Percentiles rank a stretch among this genome's conserved stretches.
These are phyloP conservation scores for Alcedo atthis DNA, from an alignment of 2,797 vertebrate genomes.

Conservation along the genomic window DNA sequence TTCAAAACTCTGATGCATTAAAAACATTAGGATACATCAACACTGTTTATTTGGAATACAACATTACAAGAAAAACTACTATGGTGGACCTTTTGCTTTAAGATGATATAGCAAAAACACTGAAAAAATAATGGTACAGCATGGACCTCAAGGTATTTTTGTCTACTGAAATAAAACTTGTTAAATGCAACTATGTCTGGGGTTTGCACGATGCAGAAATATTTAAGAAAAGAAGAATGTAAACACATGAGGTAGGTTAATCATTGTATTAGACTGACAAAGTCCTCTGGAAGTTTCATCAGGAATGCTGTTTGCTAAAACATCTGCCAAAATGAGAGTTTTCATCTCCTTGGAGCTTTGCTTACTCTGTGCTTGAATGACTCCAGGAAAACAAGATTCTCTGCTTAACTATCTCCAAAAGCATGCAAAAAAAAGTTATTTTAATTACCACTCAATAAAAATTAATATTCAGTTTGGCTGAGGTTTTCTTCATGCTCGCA, in stretches of 20 bases:
- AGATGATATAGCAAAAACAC: not conserved
- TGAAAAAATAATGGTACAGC: not conserved
- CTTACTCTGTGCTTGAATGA: not conserved
- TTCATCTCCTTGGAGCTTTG: conserved; percentile 5
- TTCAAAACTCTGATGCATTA: not conserved
- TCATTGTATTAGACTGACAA: not conserved
- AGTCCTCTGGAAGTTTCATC: not conserved
- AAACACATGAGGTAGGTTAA: not conserved
- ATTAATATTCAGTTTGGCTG: not conserved
- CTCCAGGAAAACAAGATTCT: not conserved
- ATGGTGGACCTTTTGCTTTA: not conserved
- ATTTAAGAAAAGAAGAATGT: not conserved
- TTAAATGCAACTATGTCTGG: not conserved
- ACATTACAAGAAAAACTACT: not conserved
- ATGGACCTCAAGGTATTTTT: not conserved
- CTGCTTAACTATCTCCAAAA: not conserved
- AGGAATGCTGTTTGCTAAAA: conserved; percentile 2
- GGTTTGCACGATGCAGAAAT: not conserved
- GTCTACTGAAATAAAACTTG: not conserved
- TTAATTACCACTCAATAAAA: not conserved
- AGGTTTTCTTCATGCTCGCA: not conserved
- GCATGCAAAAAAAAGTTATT: not conserved
- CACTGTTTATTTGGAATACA: not conserved
- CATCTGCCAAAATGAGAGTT: conserved; percentile 5
- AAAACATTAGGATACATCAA: not conserved